These are phyloP conservation scores for Eulimnadia texana DNA, from an alignment of 1,140 invertebrate genomes.

Conservation along the genomic window DNA sequence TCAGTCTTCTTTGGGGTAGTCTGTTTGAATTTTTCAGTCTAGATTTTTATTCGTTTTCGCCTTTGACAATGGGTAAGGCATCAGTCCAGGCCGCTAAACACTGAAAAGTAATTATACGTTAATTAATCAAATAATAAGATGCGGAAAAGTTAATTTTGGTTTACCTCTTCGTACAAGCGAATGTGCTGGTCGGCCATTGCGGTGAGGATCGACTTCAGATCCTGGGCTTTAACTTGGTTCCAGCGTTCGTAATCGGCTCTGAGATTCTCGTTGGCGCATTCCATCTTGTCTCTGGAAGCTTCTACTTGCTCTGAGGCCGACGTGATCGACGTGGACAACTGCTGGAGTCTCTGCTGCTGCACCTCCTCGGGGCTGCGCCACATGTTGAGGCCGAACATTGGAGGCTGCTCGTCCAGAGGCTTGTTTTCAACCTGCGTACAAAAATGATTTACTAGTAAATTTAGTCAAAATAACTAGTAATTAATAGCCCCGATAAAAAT, in stretches of 20 bases:
- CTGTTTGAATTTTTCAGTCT: too few relatives aligned
- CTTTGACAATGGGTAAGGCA: background rate
- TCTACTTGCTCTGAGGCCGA: conserved; percentile 39
- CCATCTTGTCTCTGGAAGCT: conserved; percentile 42
- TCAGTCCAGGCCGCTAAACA: background rate
- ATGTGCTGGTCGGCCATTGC: conserved; percentile 52
- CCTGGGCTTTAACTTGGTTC: conserved; percentile 49
- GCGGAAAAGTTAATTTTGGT: background rate
- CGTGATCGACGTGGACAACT: conserved; percentile 36
- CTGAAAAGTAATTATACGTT: background rate
- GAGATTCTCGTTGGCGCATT: conserved; percentile 54
- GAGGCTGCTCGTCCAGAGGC: conserved; percentile 6
- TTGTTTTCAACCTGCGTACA: conserved; percentile 10
- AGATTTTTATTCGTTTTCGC: background rate
- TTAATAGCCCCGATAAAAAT: too few relatives aligned
- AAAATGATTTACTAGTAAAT: background rate
- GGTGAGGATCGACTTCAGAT: conserved; percentile 48
- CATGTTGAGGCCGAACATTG: conserved; percentile 21
- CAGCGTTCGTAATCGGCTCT: conserved; percentile 53
- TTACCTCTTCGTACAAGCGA: conserved; percentile 44
- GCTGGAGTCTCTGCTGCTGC: conserved; percentile 40
- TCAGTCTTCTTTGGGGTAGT: too few relatives aligned
- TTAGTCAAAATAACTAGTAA: background rate
- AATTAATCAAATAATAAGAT: background rate
- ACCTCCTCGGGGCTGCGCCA: conserved; percentile 37